These are phyloP conservation scores for Gadus macrocephalus DNA, from an alignment of 2,113 vertebrate genomes.

Conservation along the genomic window DNA sequence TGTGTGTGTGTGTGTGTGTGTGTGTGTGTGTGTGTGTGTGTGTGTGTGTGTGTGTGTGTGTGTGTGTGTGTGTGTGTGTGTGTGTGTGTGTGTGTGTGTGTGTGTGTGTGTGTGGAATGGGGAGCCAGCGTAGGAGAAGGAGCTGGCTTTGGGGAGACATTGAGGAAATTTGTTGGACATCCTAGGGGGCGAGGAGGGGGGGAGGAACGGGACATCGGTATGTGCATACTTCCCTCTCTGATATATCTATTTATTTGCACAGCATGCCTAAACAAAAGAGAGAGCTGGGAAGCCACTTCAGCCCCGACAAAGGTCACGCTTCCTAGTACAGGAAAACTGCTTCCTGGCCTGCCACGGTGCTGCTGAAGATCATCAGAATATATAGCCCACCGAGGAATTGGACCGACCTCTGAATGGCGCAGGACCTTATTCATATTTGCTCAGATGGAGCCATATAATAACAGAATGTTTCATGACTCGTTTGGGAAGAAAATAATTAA, in stretches of 20 bases:
- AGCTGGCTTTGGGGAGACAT: constrained; percentile 35
- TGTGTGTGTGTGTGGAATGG: constrained; percentile 4
- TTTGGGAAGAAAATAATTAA: no score
- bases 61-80: not conserved
- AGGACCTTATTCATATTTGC: no score
- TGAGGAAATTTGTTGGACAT: constrained; percentile 29
- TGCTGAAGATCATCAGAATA: constrained; percentile 10
- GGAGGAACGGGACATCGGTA: constrained; percentile 26
- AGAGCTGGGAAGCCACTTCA: constrained; percentile 66
- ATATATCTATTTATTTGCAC: constrained; percentile 72
- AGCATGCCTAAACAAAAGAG: constrained; percentile 73
- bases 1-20: not conserved
- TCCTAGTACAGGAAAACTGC: constrained; percentile 75
- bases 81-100: not conserved
- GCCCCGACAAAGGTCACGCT: constrained; percentile 69
- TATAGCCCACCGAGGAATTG: constrained; percentile 25
- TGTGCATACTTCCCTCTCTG: constrained; percentile 58
- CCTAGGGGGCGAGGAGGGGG: constrained; percentile 10
- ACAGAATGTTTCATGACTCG: no score
- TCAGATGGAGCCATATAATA: no score
- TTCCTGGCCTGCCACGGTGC: constrained; percentile 52
- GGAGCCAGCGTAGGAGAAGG: constrained; percentile 17
- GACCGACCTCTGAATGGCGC: not conserved
- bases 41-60: not conserved
- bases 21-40: not conserved